Base-by-base conservation (phyloP, 2,113 vertebrate genomes). In the Sardina pilchardus region DNA sequence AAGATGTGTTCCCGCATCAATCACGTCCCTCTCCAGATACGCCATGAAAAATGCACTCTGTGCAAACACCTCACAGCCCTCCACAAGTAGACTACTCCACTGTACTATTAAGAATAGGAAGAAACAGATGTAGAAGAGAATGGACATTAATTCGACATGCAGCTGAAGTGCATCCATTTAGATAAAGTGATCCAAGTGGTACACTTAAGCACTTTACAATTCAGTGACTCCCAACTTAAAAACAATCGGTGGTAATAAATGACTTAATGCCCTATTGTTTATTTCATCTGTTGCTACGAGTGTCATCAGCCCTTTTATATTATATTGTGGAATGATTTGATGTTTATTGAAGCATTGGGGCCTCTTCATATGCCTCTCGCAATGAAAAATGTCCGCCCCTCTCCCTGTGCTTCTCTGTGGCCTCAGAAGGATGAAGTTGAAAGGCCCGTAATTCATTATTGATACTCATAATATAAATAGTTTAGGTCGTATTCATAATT, bases 401-500 rank as follows among this genome's bases (percentile, higher is more conserved):
- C 36, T 82, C 81, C 53, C 71, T 39, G 6, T 78, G 75, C 86
- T 86, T 63, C 80, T 39, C 75, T 86, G 24, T 85, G 45, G n/a
- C 43, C 85, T 89, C 89, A 84, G 39, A 87, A 87, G 86, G 67
- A 83, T 84, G 87, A 47, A 56, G 81, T 84, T 87, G 71, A 87
- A 88, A 84, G 81, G 82, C 17, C 83, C 83, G 82, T 36, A 34
- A 91, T 92, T 87, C 86, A 90, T 90, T 90, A 92, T 90, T 91
- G 86, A 90, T 86, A 84, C 56, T 84, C 80, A 86, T 84, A 89
- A 89, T 90, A 88, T 91, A 88, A 90, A 90, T 90, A 87, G 88
- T 88, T 90, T 90, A 86, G 88, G 85, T 85, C 78, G 43, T 56
- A 89, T 92, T 88, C 82, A 90, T 88, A 84, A 90, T 91, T 86